These are phyloP conservation scores for Epinotia bilunana DNA, from an alignment of 2,888 invertebrate genomes.

Conservation along the genomic window DNA sequence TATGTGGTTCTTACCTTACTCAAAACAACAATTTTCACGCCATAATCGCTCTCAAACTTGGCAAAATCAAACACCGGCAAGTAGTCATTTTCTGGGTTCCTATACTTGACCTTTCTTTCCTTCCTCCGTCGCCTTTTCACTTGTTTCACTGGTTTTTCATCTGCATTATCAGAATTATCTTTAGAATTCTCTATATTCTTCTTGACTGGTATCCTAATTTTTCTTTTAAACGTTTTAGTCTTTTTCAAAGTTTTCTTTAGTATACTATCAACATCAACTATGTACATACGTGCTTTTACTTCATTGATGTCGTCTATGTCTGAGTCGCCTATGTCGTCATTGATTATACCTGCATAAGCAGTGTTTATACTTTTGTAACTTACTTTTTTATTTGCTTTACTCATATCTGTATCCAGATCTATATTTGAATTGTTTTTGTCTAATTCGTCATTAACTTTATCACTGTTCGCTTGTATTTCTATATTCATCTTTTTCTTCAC, in stretches of 20 bases:
- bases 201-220: background rate
- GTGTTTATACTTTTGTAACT: background rate
- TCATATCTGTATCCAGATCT: background rate
- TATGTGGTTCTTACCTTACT: slow-evolving; percentile 19
- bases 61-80: slow-evolving; percentile 31
- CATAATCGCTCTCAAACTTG: slow-evolving; percentile 20
- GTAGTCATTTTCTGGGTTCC: slow-evolving; percentile 19
- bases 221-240: background rate
- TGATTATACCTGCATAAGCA: background rate
- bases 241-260: slow-evolving; percentile 4
- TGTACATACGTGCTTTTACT: background rate
- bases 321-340: background rate
- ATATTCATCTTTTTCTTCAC: background rate
- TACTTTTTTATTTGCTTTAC: background rate
- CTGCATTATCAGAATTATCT: background rate
- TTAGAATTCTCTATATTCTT: background rate
- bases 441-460: background rate
- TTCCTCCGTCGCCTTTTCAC: no score
- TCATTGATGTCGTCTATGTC: background rate
- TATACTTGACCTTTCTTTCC: background rate
- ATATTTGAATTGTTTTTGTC: background rate
- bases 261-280: background rate
- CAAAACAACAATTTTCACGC: slow-evolving; percentile 23
- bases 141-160: no score
- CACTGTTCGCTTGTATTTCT: background rate